Conservation (phyloP, 1,140 invertebrate genomes). For the Pachyrhynchus sulphureomaculatus region DNA sequence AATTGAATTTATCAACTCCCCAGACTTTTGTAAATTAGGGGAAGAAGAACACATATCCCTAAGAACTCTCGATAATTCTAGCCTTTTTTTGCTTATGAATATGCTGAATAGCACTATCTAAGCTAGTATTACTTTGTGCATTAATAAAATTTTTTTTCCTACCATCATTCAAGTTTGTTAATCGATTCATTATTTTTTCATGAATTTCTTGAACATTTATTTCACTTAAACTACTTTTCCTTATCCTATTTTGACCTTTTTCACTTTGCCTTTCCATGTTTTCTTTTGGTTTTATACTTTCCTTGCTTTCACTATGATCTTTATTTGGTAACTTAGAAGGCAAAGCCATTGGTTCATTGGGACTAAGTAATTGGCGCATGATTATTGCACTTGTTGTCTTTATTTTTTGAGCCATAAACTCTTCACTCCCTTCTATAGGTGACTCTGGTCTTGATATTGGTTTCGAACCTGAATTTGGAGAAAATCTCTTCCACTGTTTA, state of each 20-base stretch:
- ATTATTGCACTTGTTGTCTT: conserved; percentile 43
- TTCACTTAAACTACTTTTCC: background rate
- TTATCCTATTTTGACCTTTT: conserved; percentile 2
- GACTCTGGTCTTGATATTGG: conserved; percentile 25
- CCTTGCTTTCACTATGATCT: background rate
- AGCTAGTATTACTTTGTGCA: conserved; percentile 32
- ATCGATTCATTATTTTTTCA: conserved; percentile 44
- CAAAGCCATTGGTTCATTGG: conserved; percentile 22
- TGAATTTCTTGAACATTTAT: conserved; percentile 29
- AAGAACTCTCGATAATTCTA: conserved; percentile 42
- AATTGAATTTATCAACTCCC: conserved; percentile 39
- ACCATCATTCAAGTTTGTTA: conserved; percentile 40
- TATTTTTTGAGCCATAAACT: conserved; percentile 41
- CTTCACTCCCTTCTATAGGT: conserved; percentile 42
- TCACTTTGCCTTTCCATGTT: background rate
- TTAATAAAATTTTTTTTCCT: conserved; percentile 43
- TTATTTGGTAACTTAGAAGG: background rate
- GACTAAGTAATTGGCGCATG: conserved; percentile 40
- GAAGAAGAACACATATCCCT: conserved; percentile 36
- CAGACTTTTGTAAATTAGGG: conserved; percentile 15
- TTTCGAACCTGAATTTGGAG: too few relatives aligned
- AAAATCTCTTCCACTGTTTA: background rate
- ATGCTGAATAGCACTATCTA: conserved; percentile 40
- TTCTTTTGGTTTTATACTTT: background rate
- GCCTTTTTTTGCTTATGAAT: conserved; percentile 42